Evolutionary conservation across 2,888 invertebrate genomes (phyloP), one percentile per base, ranked within the genome.

Genomic region (Xylocampa areola): DNA sequence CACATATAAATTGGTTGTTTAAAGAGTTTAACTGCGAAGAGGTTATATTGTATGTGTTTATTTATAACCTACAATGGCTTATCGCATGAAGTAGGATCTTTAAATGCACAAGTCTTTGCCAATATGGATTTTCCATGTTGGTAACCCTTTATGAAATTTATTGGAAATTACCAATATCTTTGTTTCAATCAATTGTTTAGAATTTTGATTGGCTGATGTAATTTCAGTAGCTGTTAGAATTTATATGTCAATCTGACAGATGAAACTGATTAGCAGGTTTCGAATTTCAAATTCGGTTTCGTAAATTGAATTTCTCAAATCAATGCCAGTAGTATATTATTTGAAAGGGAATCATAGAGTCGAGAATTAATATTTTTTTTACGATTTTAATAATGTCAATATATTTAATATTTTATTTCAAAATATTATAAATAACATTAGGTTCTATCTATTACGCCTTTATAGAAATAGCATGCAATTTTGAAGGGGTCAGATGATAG

Each of bases 1-100:
- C 68, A 68, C 66, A 67, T 67, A 67, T 58, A 67, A 67, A 67
- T 67, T 68, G 66, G 40, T 57, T 68, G 63, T 52, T 67, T 68
- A 67, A 51, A 55, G 50, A 62, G 33, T 63, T 48, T 57, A 58
- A 67, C 62, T 36, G 19, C 57, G 30, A 32, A 63, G 43, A 57
- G 48, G 58, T 57, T 63, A 57, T 51, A 51, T 57, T 68, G 54
- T 67, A 39, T 33, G 14, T 39, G 17, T 36, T 44, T 63, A 36
- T 67, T 37, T 67, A 49, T 32, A 36, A 33, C 14, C 27, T 40
- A 51, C 48, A 52, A 57, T 57, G 13, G 11, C 29, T 37, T 57
- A 57, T 45, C 16, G 16, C 7, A 35, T 30, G 33, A 23, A 48
- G 11, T 43, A 48, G 29, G 23, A 25, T 48, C 17, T 55, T 62